A percentile compares a stretch with the other conserved stretches of the same genome.
phyloP scores from a whole-genome alignment of 1,140 invertebrate genomes.

The Arion vulgaris region DNA sequence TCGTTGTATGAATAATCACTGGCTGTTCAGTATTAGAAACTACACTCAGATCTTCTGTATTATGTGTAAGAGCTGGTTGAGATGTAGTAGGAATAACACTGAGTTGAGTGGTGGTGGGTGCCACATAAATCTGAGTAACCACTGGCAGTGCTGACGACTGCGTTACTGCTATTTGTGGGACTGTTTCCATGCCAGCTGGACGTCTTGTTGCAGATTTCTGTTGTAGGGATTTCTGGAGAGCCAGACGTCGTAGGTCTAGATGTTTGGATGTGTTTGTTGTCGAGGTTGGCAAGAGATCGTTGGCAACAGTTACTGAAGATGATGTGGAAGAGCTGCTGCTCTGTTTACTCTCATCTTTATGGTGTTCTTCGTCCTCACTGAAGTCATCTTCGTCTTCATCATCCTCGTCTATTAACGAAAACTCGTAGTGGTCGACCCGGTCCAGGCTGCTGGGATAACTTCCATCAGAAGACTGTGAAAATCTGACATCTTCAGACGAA shows the following conservation, averaged over 20 bases:
- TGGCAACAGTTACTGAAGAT: not conserved
- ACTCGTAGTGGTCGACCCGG: not conserved
- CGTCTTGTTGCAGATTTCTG: not conserved
- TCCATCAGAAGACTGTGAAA: not conserved
- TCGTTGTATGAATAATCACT: not conserved
- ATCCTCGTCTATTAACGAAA: constrained; percentile 18
- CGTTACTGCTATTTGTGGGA: not conserved
- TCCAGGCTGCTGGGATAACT: not conserved
- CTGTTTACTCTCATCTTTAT: not conserved
- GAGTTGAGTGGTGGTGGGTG: not conserved
- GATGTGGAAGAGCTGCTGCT: not conserved
- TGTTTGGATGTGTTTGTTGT: not conserved
- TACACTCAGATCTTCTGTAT: not conserved
- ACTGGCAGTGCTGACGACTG: not conserved
- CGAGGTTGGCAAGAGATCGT: not conserved
- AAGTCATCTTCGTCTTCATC: not conserved
- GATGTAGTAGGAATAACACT: not conserved
- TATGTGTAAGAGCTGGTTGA: not conserved
- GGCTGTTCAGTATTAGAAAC: not conserved
- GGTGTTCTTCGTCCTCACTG: not conserved
- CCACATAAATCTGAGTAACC: not conserved
- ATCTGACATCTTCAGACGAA: not conserved
- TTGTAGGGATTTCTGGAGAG: not conserved
- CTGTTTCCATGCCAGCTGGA: not conserved
- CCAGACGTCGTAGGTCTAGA: not conserved